phyloP scores from a whole-genome alignment of 1,140 invertebrate species.

The Drosophila oshimai region DNA sequence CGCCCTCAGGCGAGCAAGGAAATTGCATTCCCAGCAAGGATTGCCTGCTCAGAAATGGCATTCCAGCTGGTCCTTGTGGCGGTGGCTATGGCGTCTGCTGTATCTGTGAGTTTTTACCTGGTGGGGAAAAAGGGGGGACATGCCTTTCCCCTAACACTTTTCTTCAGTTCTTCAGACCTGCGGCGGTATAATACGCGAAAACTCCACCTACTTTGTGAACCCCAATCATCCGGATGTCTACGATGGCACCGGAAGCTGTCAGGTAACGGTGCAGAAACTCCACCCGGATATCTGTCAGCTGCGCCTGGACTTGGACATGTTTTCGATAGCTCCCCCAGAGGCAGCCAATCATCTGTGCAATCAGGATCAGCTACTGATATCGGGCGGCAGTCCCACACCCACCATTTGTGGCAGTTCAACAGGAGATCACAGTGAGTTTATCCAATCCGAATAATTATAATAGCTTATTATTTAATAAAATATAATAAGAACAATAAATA shows the following conservation, averaged over 20 bases:
- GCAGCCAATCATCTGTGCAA: slow-evolving; percentile 89
- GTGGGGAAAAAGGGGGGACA: neutral
- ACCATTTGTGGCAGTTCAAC: slow-evolving; percentile 91
- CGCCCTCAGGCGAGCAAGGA: slow-evolving; percentile 89
- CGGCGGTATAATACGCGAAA: slow-evolving; percentile 89
- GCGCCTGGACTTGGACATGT: slow-evolving; percentile 91
- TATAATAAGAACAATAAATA: neutral
- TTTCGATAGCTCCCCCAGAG: slow-evolving; percentile 88
- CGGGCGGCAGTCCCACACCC: slow-evolving; percentile 90
- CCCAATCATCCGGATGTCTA: slow-evolving; percentile 89
- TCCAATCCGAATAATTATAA: no score
- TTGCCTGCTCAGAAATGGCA: slow-evolving; percentile 87
- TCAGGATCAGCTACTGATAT: slow-evolving; percentile 92
- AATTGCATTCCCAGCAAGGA: slow-evolving; percentile 88
- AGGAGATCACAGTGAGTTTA: slow-evolving; percentile 91
- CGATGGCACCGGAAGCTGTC: slow-evolving; percentile 91
- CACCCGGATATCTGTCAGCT: slow-evolving; percentile 91
- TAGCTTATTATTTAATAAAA: neutral
- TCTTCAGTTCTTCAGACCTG: slow-evolving; percentile 88
- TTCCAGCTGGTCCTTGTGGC: slow-evolving; percentile 88
- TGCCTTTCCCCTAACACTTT: no score
- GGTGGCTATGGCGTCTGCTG: slow-evolving; percentile 84
- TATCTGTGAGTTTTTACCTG: slow-evolving; percentile 62
- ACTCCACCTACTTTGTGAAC: slow-evolving; percentile 93
- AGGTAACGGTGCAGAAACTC: slow-evolving; percentile 90